Evolutionary conservation across 2,888 invertebrate species (phyloP), one percentile per base, ranked within the genome.

Genomic region (Apodemia zela): DNA sequence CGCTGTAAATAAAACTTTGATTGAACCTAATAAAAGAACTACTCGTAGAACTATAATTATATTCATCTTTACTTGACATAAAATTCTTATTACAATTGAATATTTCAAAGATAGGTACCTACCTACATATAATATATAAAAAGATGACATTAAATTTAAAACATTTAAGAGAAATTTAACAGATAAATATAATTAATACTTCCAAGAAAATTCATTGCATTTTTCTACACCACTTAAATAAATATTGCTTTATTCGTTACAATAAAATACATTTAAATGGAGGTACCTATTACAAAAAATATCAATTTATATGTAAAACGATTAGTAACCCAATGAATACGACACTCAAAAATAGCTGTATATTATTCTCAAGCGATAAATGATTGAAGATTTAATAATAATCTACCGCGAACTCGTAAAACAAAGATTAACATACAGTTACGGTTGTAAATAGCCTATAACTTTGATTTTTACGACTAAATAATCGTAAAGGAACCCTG

Each of bases 401-500:
- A 89, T 87, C 87, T 83, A 80, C 85, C 80, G 79, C 80, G 79
- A 81, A 87, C 81, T 87, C 90, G 85, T 90, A 89, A 90, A 90
- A 91, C 89, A 89, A 87, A 89, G 88, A 90, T 91, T 91, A 90
- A 89, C 89, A 90, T 89, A 90, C 89, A 86, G 83, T 91, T 87
- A 89, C 88, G 83, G 82, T 76, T 87, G 89, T 89, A 90, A 92
- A 92, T 91, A 90, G 90, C 84, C 92, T 87, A 90, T 92, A 90
- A 92, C 92, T 92, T 92, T 92, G 92, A 92, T 92, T 92, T 92
- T 92, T 92, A 92, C 90, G 91, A 92, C 92, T 92, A 92, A 92
- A 92, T 92, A 92, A 92, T 92, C 92, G 92, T 92, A 92, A 92
- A 92, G 86, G 90, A 89, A 85, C 88, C 88, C 85, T 78, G 85